A percentile compares a stretch with the other conserved stretches of the same genome.
Conservation (phyloP, 2,113 vertebrate genomes). For the Labeo catla region DNA sequence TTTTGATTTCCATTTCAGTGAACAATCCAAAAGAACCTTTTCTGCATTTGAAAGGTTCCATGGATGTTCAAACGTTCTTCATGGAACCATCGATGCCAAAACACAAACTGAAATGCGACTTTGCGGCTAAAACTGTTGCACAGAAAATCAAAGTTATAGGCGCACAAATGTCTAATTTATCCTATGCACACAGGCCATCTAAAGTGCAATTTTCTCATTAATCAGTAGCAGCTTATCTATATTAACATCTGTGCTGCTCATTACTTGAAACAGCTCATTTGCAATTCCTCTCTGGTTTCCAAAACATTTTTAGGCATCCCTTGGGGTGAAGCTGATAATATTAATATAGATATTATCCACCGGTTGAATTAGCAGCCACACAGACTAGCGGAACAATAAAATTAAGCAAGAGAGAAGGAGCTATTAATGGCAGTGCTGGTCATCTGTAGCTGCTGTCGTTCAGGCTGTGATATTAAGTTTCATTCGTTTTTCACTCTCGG, state of each 20-base stretch:
- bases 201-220: slow-evolving; percentile 40
- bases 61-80: too few species aligned
- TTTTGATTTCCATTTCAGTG: too few species aligned
- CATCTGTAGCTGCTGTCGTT: slow-evolving; percentile 10
- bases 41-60: too few species aligned
- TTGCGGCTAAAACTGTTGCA: not conserved
- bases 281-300: slow-evolving; percentile 24
- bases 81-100: too few species aligned
- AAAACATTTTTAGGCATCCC: slow-evolving; percentile 27
- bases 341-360: slow-evolving; percentile 27
- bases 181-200: slow-evolving; percentile 29
- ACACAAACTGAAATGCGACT: not conserved
- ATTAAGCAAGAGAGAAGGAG: not conserved
- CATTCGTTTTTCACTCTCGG: slow-evolving; percentile 12
- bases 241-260: slow-evolving; percentile 53
- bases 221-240: slow-evolving; percentile 53
- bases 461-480: slow-evolving; percentile 37
- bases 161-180: not conserved
- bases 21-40: too few species aligned
- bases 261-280: slow-evolving; percentile 48
- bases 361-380: not conserved
- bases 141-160: not conserved
- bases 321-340: slow-evolving; percentile 10
- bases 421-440: slow-evolving; percentile 7
- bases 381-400: not conserved